These are phyloP conservation scores for Apostichopus parvimensis DNA, from an alignment of 35 echinoderm and acorn worm species.

Conservation along the genomic window DNA sequence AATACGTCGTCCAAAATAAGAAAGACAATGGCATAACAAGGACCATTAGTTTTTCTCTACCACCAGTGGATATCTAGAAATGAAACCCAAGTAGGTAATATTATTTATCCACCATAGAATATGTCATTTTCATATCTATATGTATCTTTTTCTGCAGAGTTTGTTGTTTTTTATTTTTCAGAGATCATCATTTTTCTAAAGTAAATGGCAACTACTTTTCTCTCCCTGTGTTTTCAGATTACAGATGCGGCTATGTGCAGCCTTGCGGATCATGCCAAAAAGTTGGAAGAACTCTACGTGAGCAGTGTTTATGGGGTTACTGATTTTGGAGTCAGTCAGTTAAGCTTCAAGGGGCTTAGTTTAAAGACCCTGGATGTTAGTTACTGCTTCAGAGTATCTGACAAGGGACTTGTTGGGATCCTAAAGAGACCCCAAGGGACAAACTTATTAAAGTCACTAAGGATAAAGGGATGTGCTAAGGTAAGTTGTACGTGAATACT, in stretches of 20 bases:
- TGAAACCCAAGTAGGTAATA: no score
- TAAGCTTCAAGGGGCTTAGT: conserved; percentile 69
- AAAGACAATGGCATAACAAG: no score
- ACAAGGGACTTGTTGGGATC: conserved; percentile 71
- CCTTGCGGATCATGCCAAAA: conserved; percentile 59
- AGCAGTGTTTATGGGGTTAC: conserved; percentile 96
- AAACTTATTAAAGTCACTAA: conserved; percentile 64
- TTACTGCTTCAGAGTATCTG: conserved; percentile 82
- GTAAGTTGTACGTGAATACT: neutral
- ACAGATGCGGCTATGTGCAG: conserved; percentile 75
- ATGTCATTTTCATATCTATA: no score
- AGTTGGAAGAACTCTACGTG: conserved; percentile 74
- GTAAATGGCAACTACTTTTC: neutral
- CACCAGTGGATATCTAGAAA: no score
- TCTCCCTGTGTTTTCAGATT: conserved; percentile 51
- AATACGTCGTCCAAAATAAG: no score
- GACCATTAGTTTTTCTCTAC: no score
- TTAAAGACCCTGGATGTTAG: conserved; percentile 86
- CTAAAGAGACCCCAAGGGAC: neutral
- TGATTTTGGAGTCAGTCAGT: conserved; percentile 83
- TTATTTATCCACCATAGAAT: no score
- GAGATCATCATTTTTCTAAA: neutral
- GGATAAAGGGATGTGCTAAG: conserved; percentile 83
- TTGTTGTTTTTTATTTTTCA: no score
- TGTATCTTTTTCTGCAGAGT: no score